phyloP scores from a whole-genome alignment of 2,888 invertebrate genomes.

The Drosophila lutescens region DNA sequence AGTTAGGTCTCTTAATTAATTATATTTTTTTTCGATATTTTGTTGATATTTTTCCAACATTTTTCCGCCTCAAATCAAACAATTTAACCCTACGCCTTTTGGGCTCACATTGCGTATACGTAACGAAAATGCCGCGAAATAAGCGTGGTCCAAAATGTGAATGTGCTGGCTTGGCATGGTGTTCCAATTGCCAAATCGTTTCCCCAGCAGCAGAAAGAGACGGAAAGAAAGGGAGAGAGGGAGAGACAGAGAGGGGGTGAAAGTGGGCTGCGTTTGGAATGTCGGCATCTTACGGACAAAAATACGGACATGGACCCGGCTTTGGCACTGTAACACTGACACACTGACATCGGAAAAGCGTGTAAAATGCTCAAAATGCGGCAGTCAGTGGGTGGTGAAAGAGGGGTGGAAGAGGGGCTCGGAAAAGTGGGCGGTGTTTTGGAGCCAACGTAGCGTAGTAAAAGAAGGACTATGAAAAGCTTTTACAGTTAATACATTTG shows the following conservation, averaged over 20 bases:
- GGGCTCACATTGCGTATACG: conserved; percentile 46
- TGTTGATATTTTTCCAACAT: not conserved
- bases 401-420: not conserved
- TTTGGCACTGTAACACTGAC: conserved; percentile 76
- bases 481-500: conserved; percentile 15
- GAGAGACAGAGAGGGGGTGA: conserved; percentile 1
- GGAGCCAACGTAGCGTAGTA: conserved; percentile 8
- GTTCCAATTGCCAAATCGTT: conserved; percentile 71
- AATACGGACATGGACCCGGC: conserved; percentile 62
- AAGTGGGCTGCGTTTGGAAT: conserved; percentile 26
- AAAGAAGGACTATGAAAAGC: conserved; percentile 14
- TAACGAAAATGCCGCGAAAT: conserved; percentile 46
- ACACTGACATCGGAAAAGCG: conserved; percentile 56
- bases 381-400: too few relatives aligned
- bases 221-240: not conserved
- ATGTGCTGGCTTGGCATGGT: conserved; percentile 14
- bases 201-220: conserved; percentile 38
- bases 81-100: not conserved
- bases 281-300: conserved; percentile 34
- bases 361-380: not conserved
- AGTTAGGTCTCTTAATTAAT: not conserved
- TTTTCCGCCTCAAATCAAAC: conserved; percentile 2
- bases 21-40: not conserved
- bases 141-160: conserved; percentile 29
- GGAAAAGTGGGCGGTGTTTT: conserved; percentile 1